phyloP scores from a whole-genome alignment of 2,113 vertebrate species.

The Menura novaehollandiae region DNA sequence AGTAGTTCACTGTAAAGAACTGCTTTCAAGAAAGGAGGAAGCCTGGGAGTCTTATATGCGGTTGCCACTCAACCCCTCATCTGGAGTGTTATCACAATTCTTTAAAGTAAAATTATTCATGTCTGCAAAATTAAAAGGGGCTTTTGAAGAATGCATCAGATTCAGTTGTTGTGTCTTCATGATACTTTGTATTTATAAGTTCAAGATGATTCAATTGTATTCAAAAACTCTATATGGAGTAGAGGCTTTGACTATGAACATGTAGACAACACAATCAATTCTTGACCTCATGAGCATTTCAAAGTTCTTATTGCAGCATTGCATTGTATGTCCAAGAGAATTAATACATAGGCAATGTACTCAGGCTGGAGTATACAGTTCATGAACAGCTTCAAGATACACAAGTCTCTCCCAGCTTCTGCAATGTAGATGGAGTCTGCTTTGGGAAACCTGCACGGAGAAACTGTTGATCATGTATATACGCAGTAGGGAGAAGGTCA shows the following conservation, averaged over 20 bases:
- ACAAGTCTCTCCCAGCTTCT: not conserved
- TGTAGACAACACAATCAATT: not conserved
- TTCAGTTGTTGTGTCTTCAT: not conserved
- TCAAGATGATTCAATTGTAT: not conserved
- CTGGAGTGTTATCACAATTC: not conserved
- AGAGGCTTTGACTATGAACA: not conserved
- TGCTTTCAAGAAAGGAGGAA: not conserved
- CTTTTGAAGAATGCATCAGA: not conserved
- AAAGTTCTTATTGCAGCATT: not conserved
- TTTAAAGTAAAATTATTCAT: not conserved
- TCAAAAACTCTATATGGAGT: not conserved
- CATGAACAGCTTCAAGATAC: not conserved
- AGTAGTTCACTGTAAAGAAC: not conserved
- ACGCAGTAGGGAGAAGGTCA: not conserved
- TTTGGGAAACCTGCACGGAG: not conserved
- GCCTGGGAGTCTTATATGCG: not conserved
- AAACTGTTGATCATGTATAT: not conserved
- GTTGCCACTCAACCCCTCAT: not conserved
- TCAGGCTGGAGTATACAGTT: not conserved
- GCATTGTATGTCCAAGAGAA: not conserved
- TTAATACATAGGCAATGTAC: not conserved
- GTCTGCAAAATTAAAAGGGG: not conserved
- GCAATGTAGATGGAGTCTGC: not conserved
- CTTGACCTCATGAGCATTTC: not conserved
- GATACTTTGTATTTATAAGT: not conserved